Base-by-base conservation (phyloP, 2,888 invertebrate genomes). In the Crossocerus cetratus region DNA sequence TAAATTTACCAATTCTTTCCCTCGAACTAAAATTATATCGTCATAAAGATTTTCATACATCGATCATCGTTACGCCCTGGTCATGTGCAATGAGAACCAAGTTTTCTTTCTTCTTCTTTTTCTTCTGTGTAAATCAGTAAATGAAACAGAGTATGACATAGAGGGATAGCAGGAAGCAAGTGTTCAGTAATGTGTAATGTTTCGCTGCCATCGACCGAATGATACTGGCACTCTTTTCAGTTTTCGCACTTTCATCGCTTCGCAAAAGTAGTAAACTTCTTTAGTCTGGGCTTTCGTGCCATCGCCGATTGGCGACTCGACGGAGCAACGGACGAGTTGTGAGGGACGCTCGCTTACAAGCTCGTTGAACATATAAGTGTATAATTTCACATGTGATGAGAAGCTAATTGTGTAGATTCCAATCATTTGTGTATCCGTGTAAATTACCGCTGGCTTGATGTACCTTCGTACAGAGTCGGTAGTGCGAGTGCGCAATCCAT, bases 231-330 rank as follows among this genome's bases (percentile, higher is more conserved):
- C 43, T 22, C 49, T 54, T 32, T 14, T 49, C 43, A 53, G 60
- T 49, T 22, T 43, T 32, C 44, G 53, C 62, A 61, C 21, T 63
- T 71, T 71, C 20, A 57, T 43, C 32, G 16, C 44, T 42, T 13
- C 0, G 76, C 77, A 65, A 69, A 62, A 73, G 32, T 32, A 32
- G 77, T 78, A 72, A 72, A 74, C 65, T 76, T 78, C 80, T 82
- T 83, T 77, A 80, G 80, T 73, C 76, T 70, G 73, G 55, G 68
- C 57, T 16, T 23, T 63, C 18, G 18, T 20, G 8, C 22, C 53
- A 56, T 22, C 43, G 54, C 60, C 21, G 32, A 45, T 32, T 54
- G 54, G 61, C 57, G 64, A 60, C 56, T 62, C 60, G 4, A 58
- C 32, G n/a, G 45, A 63, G 54, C 66, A 63, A 69, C 64, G 55